Percentiles rank a stretch among this genome's conserved stretches.
Evolutionary conservation across 2,888 invertebrate species (phyloP).

Genomic region (Atrina japonica): DNA sequence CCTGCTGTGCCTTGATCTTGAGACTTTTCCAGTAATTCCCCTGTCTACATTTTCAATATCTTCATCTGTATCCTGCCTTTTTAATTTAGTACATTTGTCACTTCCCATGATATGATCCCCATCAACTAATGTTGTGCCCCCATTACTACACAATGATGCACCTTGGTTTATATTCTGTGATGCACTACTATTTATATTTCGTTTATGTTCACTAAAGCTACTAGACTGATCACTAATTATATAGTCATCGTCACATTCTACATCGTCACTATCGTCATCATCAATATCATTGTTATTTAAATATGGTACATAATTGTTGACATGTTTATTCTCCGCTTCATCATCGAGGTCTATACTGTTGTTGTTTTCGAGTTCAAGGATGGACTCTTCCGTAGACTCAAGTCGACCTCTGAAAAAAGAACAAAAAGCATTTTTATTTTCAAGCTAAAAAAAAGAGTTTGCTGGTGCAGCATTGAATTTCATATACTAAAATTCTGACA

Average conservation of each 20-base stretch:
- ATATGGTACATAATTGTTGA: slow-evolving; percentile 1
- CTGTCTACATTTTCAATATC: not conserved
- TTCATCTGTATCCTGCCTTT: not conserved
- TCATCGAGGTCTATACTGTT: slow-evolving; percentile 12
- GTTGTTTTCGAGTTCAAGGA: slow-evolving; percentile 43
- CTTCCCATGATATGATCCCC: not conserved
- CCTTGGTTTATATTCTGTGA: too few relatives aligned
- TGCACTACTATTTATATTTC: not conserved
- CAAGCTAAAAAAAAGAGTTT: too few relatives aligned
- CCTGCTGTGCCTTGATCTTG: not conserved
- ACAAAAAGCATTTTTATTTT: too few relatives aligned
- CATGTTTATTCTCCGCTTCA: not conserved
- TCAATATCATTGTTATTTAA: slow-evolving; percentile 38
- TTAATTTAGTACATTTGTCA: not conserved
- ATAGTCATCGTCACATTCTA: slow-evolving; percentile 68
- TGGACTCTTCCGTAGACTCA: slow-evolving; percentile 42
- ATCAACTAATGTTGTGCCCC: not conserved
- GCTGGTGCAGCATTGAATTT: too few relatives aligned
- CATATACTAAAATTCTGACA: too few relatives aligned
- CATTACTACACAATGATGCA: not conserved
- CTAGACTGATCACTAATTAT: slow-evolving; percentile 15
- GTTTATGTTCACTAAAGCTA: not conserved
- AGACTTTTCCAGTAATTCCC: slow-evolving; percentile 3
- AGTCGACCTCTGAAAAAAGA: slow-evolving; percentile 26
- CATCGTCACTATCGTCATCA: slow-evolving; percentile 49